Conservation (phyloP, 2,797 vertebrate genomes). For the Lophius americanus region DNA sequence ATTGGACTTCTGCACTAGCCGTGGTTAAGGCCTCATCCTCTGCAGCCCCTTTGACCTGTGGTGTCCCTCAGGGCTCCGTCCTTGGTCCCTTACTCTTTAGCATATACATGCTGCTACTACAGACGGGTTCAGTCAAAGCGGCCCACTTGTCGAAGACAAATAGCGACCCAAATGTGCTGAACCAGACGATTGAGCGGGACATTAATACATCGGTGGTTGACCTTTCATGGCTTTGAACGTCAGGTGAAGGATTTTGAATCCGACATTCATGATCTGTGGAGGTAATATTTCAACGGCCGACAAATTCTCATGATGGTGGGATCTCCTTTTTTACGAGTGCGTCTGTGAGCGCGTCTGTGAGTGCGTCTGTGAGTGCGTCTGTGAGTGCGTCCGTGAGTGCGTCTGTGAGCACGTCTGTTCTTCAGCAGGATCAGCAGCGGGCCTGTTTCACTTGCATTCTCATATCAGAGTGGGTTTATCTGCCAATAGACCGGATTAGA, state of each 20-base stretch:
- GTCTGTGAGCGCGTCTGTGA: constrained; percentile 7
- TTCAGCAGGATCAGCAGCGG: constrained; percentile 40
- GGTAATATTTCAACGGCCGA: constrained; percentile 44
- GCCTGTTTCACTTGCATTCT: constrained; percentile 59
- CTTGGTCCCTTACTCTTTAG: too few relatives aligned
- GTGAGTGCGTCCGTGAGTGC: neutral
- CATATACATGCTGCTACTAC: too few relatives aligned
- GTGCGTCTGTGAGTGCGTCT: neutral
- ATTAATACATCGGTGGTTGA: neutral
- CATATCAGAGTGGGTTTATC: constrained; percentile 64
- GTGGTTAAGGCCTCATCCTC: too few relatives aligned
- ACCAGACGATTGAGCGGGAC: neutral
- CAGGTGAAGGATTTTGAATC: constrained; percentile 20
- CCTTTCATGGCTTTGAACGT: too few relatives aligned
- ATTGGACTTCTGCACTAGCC: too few relatives aligned
- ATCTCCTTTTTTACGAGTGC: constrained; percentile 20
- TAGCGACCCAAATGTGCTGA: too few relatives aligned
- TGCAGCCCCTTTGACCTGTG: too few relatives aligned
- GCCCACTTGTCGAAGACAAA: too few relatives aligned
- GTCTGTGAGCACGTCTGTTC: neutral
- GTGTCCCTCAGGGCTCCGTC: too few relatives aligned
- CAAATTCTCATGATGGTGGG: constrained; percentile 26
- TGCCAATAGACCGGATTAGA: constrained; percentile 66
- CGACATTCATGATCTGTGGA: constrained; percentile 32
- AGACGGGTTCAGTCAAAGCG: too few relatives aligned